Evolutionary conservation across 2,888 invertebrate species (phyloP).

Genomic region (Drosophila nigritarsus): DNA sequence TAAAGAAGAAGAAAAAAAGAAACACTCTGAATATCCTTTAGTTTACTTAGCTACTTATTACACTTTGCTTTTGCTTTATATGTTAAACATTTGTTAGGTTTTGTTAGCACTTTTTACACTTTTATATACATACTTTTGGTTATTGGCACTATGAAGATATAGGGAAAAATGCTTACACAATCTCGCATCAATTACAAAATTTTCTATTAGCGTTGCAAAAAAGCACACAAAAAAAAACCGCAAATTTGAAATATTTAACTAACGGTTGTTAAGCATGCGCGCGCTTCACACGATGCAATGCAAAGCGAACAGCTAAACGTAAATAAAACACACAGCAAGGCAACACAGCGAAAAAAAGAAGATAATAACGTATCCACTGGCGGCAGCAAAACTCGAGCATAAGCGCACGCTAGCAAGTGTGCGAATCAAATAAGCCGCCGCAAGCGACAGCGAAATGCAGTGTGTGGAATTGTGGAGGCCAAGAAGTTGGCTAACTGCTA

Average conservation of each 20-base stretch:
- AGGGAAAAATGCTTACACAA: conserved; percentile 51
- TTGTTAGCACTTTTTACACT: background rate
- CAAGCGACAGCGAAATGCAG: conserved; percentile 52
- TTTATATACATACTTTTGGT: background rate
- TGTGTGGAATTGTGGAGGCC: conserved; percentile 33
- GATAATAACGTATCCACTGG: conserved; percentile 18
- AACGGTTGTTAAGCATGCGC: conserved; percentile 56
- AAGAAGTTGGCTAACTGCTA: conserved; percentile 66
- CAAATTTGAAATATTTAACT: conserved; percentile 60
- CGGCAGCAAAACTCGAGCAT: conserved; percentile 47
- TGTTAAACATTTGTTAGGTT: background rate
- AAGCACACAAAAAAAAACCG: conserved; percentile 38
- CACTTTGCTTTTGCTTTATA: background rate
- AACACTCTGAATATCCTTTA: background rate
- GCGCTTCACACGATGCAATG: conserved; percentile 55
- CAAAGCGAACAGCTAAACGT: conserved; percentile 21
- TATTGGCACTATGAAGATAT: conserved; percentile 2
- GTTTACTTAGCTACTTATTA: no score
- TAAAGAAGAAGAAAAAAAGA: background rate
- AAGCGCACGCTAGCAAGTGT: conserved; percentile 74
- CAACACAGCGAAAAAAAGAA: conserved; percentile 12
- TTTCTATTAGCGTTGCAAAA: conserved; percentile 17
- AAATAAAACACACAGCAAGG: conserved; percentile 13
- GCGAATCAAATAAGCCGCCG: conserved; percentile 73
- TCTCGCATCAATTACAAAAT: conserved; percentile 42